These are phyloP conservation scores for Strigops habroptila DNA, from an alignment of 2,113 vertebrate genomes.

Conservation along the genomic window DNA sequence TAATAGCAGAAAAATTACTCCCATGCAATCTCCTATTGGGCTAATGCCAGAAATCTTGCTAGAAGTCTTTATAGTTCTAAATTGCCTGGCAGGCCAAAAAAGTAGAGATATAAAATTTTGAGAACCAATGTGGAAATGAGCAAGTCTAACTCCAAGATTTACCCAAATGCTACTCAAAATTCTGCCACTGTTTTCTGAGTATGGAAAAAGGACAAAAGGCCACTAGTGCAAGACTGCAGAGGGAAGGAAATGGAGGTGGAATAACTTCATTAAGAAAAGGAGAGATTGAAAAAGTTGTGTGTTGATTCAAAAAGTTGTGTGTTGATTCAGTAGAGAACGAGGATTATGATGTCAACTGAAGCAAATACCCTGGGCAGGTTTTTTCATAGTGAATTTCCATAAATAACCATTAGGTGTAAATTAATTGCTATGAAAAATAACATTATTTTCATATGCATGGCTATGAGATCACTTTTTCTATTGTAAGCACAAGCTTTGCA, in stretches of 20 bases:
- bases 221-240: not conserved
- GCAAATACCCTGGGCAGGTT: not conserved
- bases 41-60: not conserved
- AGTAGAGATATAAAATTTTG: not conserved
- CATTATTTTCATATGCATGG: not conserved
- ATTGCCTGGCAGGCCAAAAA: not conserved
- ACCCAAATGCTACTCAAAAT: not conserved
- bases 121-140: not conserved
- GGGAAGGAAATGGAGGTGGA: not conserved
- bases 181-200: not conserved
- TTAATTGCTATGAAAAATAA: not conserved
- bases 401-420: not conserved
- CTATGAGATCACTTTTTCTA: not conserved
- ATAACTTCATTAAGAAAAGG: not conserved
- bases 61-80: not conserved
- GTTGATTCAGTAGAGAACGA: not conserved
- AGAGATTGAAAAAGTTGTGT: not conserved
- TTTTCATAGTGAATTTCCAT: slow-evolving; percentile 2
- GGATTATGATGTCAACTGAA: not conserved
- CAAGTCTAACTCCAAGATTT: not conserved
- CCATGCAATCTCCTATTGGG: not conserved
- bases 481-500: not conserved
- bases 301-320: not conserved
- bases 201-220: not conserved
- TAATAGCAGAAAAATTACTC: not conserved